phyloP scores from a whole-genome alignment of 2,113 vertebrate species.

The Platycercus adscitus region DNA sequence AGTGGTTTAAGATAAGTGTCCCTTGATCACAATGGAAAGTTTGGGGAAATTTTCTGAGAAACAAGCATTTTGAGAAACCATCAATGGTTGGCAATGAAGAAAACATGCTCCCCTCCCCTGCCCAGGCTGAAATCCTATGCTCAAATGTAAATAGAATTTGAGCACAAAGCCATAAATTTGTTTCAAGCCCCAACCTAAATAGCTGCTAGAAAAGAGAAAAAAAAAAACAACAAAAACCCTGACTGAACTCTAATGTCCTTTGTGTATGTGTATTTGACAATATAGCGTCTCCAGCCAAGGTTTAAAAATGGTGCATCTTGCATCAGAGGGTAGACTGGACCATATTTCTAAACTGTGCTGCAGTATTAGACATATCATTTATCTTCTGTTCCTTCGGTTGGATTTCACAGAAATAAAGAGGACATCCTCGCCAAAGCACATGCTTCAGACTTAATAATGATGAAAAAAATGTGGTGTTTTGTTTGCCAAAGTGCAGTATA shows the following conservation, averaged over 20 bases:
- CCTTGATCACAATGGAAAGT: conserved; percentile 36
- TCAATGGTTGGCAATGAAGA: not conserved
- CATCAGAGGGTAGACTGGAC: conserved; percentile 44
- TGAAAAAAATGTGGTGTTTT: not conserved
- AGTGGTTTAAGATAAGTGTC: conserved; percentile 40
- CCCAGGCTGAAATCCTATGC: conserved; percentile 32
- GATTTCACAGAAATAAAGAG: conserved; percentile 35
- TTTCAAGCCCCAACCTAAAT: conserved; percentile 12
- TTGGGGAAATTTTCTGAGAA: conserved; percentile 36
- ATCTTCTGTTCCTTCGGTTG: conserved; percentile 43
- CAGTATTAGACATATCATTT: conserved; percentile 19
- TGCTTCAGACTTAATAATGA: conserved; percentile 23
- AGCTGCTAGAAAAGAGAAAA: not conserved
- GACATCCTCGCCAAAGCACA: not conserved
- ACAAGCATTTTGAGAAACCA: conserved; percentile 36
- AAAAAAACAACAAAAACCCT: not conserved
- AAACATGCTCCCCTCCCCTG: not conserved
- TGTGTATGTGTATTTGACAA: conserved; percentile 30
- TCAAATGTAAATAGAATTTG: conserved; percentile 44
- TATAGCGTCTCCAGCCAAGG: conserved; percentile 7
- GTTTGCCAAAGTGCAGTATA: not conserved
- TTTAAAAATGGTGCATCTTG: conserved; percentile 64
- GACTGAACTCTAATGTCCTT: conserved; percentile 35
- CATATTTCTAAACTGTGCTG: conserved; percentile 50
- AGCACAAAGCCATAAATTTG: conserved; percentile 2